Base-by-base conservation (phyloP, 2,113 vertebrate species). In the Clarias macrocephalus region DNA sequence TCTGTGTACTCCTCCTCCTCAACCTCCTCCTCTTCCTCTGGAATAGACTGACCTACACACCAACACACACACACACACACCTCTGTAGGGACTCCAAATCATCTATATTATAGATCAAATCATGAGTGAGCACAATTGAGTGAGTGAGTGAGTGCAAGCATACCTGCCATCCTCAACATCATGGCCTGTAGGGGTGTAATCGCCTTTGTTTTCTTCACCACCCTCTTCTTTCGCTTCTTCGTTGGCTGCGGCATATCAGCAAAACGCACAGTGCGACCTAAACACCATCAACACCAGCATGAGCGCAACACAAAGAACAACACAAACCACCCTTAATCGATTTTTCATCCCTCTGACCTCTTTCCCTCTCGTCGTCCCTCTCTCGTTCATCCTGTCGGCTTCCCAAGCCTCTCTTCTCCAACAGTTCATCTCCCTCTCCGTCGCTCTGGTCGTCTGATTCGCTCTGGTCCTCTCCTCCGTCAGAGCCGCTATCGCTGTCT, bases 101-200 rank as follows among this genome's bases (percentile, higher is more conserved):
- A 33, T 70, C 12, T 28, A 18, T 70, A 15, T 70, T 70, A 33
- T 10, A 19, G 66, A 30, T 28, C 12, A 13, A 15, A 5, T 16
- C n/a, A 30, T 0, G n/a, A 30, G 12, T 63, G 16, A 59, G 18
- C 57, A 16, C 15, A 3, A 19, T 33, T n/a, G 23, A 60, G n/a
- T 42, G 87, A 88, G 63, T 37, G 57, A 7, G 23, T 33, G 48
- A 30, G 42, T 11, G 21, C 9, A 23, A 23, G 37, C 90, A 23
- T 88, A 97, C 97, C 97, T 92, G 98, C 98, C 98, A 99, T 99
- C 91, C 97, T 95, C 48, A 99, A 94, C 98, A 99, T 99, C 98
- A 99, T 99, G 56, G 98, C 98, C 93, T 99, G 98, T 80, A 99
- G 96, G 0, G 98, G 98, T 9, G 98, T 99, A 83, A 99, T 96